These are phyloP conservation scores for Vultur gryphus DNA, from an alignment of 2,797 vertebrate species.

Conservation along the genomic window DNA sequence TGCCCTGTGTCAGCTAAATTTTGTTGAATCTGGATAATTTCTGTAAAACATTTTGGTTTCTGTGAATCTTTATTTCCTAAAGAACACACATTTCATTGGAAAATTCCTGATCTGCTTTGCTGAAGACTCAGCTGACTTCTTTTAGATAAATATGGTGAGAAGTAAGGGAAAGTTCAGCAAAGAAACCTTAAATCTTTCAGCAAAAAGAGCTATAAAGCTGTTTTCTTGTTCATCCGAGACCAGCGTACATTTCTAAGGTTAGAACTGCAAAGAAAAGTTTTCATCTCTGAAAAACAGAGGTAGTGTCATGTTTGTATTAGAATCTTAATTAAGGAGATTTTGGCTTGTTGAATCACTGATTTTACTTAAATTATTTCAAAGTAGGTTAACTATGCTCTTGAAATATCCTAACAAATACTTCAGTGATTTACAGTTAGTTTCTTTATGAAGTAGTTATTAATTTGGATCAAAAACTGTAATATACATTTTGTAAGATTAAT, in stretches of 20 bases:
- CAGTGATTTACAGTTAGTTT: not conserved
- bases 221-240: not conserved
- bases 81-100: not conserved
- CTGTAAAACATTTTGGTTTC: not conserved
- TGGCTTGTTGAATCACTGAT: not conserved
- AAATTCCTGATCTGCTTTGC: not conserved
- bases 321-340: not conserved
- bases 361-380: not conserved
- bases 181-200: not conserved
- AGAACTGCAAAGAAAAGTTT: not conserved
- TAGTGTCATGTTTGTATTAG: not conserved
- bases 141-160: not conserved
- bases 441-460: not conserved
- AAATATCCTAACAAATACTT: not conserved
- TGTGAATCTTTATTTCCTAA: not conserved
- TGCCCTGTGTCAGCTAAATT: not conserved
- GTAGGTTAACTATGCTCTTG: not conserved
- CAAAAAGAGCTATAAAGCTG: not conserved
- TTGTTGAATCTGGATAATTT: not conserved
- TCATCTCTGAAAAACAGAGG: not conserved
- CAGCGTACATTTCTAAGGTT: not conserved
- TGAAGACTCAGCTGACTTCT: not conserved
- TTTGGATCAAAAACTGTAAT: not conserved
- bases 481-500: not conserved
- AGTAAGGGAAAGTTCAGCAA: not conserved